phyloP scores from a whole-genome alignment of 2,797 vertebrate genomes.

The Parauchenoglanis ngamensis region DNA sequence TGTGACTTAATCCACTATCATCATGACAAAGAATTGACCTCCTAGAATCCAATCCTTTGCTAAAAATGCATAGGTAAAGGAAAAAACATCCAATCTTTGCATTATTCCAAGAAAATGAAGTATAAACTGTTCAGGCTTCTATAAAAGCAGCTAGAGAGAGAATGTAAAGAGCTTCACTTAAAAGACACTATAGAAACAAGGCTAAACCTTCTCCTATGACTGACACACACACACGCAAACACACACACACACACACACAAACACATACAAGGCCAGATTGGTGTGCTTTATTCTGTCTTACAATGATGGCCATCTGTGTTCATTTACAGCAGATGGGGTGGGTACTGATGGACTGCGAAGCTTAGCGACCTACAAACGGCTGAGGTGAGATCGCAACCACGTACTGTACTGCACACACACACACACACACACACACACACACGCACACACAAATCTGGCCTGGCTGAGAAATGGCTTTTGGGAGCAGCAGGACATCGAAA shows the following conservation, averaged over 20 bases:
- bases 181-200: neutral
- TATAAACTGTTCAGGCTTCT: neutral
- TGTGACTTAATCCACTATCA: neutral
- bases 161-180: neutral
- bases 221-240: neutral
- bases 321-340: conserved; percentile 71
- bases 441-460: conserved; percentile 18
- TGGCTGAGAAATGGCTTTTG: conserved; percentile 28
- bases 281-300: conserved; percentile 65
- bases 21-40: neutral
- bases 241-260: conserved; percentile 11
- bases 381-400: conserved; percentile 54
- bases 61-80: neutral
- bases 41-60: neutral
- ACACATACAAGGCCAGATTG: conserved; percentile 44
- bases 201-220: neutral
- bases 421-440: conserved; percentile 15
- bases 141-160: neutral
- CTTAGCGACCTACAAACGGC: conserved; percentile 59
- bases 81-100: neutral
- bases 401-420: conserved; percentile 30
- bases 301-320: conserved; percentile 73
- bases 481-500: neutral
- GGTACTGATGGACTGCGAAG: conserved; percentile 57
- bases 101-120: neutral